These are phyloP conservation scores for Carassius auratus DNA, from an alignment of 2,113 vertebrate genomes.

Conservation along the genomic window DNA sequence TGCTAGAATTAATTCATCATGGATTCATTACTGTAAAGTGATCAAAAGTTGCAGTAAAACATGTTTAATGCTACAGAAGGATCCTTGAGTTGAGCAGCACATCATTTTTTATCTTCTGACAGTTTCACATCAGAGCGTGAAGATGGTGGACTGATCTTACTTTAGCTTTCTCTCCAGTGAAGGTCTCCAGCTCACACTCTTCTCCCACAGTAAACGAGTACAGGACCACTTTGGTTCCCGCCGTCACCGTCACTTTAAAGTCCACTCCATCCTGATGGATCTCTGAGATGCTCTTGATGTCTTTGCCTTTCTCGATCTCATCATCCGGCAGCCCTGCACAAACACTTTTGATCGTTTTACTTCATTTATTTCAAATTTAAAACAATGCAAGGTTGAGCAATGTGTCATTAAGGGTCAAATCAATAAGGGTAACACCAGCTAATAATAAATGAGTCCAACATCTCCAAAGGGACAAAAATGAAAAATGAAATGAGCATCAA, in stretches of 20 bases:
- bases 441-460: no score
- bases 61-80: neutral
- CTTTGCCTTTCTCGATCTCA: constrained; percentile 76
- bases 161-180: constrained; percentile 76
- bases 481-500: no score
- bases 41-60: neutral
- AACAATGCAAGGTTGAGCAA: no score
- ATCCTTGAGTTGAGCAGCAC: neutral
- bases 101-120: no score
- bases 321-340: constrained; percentile 77
- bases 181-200: constrained; percentile 71
- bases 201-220: constrained; percentile 78
- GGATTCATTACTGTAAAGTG: neutral
- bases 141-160: constrained; percentile 59
- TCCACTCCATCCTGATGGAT: constrained; percentile 79
- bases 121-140: no score
- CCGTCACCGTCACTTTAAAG: constrained; percentile 73
- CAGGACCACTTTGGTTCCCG: constrained; percentile 69
- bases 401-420: no score
- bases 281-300: constrained; percentile 72
- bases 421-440: no score
- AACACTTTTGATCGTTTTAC: neutral
- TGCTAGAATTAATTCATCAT: neutral
- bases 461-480: no score
- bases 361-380: no score